These are phyloP conservation scores for Neoseiulus cucumeris DNA, from an alignment of 1,140 invertebrate genomes.

Conservation along the genomic window DNA sequence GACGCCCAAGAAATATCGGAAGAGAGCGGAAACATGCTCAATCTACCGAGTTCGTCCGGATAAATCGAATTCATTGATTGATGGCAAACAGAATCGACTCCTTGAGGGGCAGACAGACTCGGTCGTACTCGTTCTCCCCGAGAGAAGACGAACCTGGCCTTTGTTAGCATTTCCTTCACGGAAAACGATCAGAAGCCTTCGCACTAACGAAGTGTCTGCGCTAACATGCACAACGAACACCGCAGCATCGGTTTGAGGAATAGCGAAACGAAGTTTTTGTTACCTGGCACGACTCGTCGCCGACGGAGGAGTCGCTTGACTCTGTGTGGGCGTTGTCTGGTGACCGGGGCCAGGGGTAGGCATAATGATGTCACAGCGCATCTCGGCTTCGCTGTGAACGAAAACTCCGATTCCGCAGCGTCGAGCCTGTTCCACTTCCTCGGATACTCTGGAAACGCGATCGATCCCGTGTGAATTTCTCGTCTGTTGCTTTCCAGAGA, in stretches of 20 bases:
- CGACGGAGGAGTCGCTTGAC: neutral
- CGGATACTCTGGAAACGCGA: neutral
- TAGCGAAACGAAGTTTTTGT: neutral
- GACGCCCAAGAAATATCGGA: too few species aligned
- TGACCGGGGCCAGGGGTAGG: neutral
- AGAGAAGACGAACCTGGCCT: too few species aligned
- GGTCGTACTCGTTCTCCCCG: too few species aligned
- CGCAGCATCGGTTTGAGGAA: neutral
- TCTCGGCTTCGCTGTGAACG: constrained; percentile 4
- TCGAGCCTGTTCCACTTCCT: constrained; percentile 3
- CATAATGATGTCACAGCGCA: constrained; percentile 5
- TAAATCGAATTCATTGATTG: too few species aligned
- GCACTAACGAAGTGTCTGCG: neutral
- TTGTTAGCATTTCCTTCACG: too few species aligned
- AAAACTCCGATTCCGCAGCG: constrained; percentile 1
- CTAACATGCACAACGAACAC: neutral
- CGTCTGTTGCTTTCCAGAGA: too few species aligned
- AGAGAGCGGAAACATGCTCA: too few species aligned
- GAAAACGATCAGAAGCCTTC: too few species aligned
- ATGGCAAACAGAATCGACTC: too few species aligned
- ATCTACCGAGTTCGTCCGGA: too few species aligned
- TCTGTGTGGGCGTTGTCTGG: neutral
- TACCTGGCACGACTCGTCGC: constrained; percentile 1
- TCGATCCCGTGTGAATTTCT: too few species aligned
- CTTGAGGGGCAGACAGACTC: too few species aligned